Base-by-base conservation (phyloP, 2,888 invertebrate species). In the Rotaria sp. region DNA sequence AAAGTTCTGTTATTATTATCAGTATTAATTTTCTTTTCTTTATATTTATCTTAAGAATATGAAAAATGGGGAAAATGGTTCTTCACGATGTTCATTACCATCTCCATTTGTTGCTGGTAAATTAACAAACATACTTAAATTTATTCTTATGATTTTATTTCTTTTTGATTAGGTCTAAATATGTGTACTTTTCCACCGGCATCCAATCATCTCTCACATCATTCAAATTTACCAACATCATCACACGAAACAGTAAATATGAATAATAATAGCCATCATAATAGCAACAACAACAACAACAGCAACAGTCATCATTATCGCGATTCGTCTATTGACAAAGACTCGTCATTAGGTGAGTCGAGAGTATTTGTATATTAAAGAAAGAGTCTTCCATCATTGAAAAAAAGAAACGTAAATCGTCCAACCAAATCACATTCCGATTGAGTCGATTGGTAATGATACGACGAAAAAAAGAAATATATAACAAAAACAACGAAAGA, bases 351-450 rank as follows among this genome's bases (percentile, higher is more conserved):
- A 67, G 67, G 67, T 67, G 35, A 67, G 67, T 35, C 30, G 30
- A 21, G 35, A 35, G 18, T 67, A 67, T 30, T 67, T 67, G 67
- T 67, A 35, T 35, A 21, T 35, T 30, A 67, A 35, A 38, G 21
- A 67, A 67, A 30, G 35, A 67, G 67, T 67, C 67, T 67, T 67
- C 67, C 35, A 67, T 67, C 21, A 15, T 67, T 35, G 35, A 67
- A 67, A 67, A 67, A 67, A 67, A 67, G 67, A 67, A 67, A 67
- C 35, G 67, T 67, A 67, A 67, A 67, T 35, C 67, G 67, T 67
- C 67, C 67, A 67, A 67, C 67, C 67, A 67, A 67, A 67, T 67
- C 67, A 67, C 67, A 67, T 67, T 67, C 67, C 67, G 67, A 67
- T 67, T 67, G 35, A 35, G 21, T 67, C 35, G 67, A 26, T 67